These are phyloP conservation scores for Vesta saturnalis DNA, from an alignment of 2,888 invertebrate genomes.

Conservation along the genomic window DNA sequence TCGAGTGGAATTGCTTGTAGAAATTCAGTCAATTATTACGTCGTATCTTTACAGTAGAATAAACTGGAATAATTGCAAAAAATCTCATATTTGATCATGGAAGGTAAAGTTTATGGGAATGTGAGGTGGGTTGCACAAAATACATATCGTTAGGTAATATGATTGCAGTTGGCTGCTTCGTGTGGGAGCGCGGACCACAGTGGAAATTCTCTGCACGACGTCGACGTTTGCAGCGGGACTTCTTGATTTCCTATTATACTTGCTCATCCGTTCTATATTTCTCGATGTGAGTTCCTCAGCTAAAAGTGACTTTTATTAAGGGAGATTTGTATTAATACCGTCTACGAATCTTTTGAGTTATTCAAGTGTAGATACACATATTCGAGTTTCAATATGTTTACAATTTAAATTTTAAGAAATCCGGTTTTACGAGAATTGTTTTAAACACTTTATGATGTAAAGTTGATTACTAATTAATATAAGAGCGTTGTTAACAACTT, in stretches of 20 bases:
- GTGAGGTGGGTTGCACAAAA: constrained; percentile 19
- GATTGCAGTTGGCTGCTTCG: constrained; percentile 51
- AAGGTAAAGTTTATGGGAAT: constrained; percentile 31
- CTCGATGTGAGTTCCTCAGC: constrained; percentile 35
- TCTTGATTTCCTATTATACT: constrained; percentile 31
- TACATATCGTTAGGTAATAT: constrained; percentile 12
- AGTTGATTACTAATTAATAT: neutral
- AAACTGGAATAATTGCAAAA: constrained; percentile 28
- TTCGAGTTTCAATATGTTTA: too few relatives aligned
- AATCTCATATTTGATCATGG: constrained; percentile 21
- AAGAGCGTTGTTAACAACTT: neutral
- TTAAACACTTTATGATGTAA: too few relatives aligned
- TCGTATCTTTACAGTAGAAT: constrained; percentile 24
- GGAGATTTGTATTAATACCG: constrained; percentile 17
- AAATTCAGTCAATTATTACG: constrained; percentile 10
- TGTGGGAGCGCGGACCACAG: constrained; percentile 54
- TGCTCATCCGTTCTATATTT: constrained; percentile 29
- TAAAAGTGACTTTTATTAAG: constrained; percentile 26
- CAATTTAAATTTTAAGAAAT: too few relatives aligned
- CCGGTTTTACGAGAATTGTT: too few relatives aligned
- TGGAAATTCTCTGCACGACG: constrained; percentile 18
- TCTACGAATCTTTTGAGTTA: constrained; percentile 25
- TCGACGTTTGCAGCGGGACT: constrained; percentile 43
- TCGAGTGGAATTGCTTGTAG: constrained; percentile 16
- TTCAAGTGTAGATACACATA: constrained; percentile 21